Evolutionary conservation across 2,797 vertebrate species (phyloP).

Genomic region (Picus viridis): DNA sequence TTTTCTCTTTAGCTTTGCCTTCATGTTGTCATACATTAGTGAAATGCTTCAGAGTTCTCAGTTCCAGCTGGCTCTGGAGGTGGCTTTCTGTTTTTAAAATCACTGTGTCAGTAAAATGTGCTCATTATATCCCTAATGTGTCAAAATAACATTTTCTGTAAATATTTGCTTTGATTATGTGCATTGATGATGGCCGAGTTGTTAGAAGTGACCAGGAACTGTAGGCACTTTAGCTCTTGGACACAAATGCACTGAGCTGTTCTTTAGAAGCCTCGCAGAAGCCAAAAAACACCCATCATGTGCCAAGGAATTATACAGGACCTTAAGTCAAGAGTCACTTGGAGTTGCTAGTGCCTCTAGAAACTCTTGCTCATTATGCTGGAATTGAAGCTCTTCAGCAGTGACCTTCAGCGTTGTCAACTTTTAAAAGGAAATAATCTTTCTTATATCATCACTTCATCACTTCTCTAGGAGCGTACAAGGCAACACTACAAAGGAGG

Average conservation of each 20-base stretch:
- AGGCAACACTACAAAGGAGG: background rate
- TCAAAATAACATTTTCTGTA: background rate
- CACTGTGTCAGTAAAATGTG: background rate
- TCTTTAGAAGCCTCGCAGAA: background rate
- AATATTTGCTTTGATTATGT: background rate
- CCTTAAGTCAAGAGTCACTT: background rate
- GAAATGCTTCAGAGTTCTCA: background rate
- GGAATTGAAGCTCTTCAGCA: background rate
- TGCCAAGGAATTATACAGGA: background rate
- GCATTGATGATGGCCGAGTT: background rate
- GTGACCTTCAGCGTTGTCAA: background rate
- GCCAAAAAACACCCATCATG: background rate
- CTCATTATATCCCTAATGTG: background rate
- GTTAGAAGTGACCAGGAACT: background rate
- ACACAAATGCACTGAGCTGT: fast-evolving
- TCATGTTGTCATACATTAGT: background rate
- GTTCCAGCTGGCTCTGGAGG: background rate
- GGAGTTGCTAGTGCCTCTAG: background rate
- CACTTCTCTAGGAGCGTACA: background rate
- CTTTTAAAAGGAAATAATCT: background rate
- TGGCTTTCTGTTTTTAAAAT: background rate
- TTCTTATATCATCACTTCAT: background rate
- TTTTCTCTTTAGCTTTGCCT: constrained; percentile 1
- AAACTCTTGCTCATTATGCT: background rate
- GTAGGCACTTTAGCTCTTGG: background rate